Base-by-base conservation (phyloP, 2,888 invertebrate genomes). In the Quadroppia sp. region DNA sequence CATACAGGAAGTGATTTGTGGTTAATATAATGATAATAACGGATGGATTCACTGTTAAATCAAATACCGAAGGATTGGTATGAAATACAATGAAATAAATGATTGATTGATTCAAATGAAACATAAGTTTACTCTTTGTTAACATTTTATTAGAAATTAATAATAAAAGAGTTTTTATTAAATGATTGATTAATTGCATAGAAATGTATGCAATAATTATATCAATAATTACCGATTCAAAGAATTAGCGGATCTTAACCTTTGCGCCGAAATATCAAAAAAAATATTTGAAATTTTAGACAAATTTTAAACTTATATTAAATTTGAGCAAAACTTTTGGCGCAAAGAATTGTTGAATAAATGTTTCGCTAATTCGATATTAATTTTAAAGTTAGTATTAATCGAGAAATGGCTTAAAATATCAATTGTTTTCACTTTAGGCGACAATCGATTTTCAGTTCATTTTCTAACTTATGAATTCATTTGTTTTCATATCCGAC, bases 1-100 rank as follows among this genome's bases (percentile, higher is more conserved):
- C 61, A 28, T 32, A 64, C 69, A 69, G 69, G 69, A 64, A 69
- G 69, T 69, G 69, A 42, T 69, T 45, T 69, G 69, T 69, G 23
- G 69, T 69, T 42, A 25, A 25, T n/a, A 25, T 45, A 20, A 11
- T 20, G n/a, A 69, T 45, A 40, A 69, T 69, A 69, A 69, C 36
- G 45, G 69, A 42, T 45, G 69, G 42, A 69, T 64, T 64, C 64
- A 64, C 64, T 28, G 56, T 56, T 30, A 30, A 64, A 36, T 36
- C 36, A 64, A 69, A 45, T 69, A 45, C 45, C 25, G 69, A 69
- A 69, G 69, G 69, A 69, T 69, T 69, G 69, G 69, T 69, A 69
- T 69, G 69, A 69, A 69, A 36, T 45, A 69, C 45, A 69, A 45
- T 64, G 61, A 32, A 64, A 64, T 64, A 53, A 53, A 48, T 48